Evolutionary conservation across 2,113 vertebrate genomes (phyloP).

Genomic region (Gracilinanus agilis): DNA sequence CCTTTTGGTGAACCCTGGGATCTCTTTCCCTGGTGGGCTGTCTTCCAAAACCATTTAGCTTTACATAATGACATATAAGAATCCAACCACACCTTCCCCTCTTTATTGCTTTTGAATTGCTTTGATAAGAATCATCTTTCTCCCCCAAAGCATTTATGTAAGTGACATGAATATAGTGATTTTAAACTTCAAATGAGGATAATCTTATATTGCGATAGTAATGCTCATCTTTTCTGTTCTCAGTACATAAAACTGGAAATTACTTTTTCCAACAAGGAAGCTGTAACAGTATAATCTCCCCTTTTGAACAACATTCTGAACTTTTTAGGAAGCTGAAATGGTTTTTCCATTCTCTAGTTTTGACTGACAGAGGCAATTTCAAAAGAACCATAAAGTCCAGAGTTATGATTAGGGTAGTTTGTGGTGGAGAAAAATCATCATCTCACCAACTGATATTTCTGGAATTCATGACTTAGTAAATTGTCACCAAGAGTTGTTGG

Average conservation of each 20-base stretch:
- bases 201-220: neutral
- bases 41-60: neutral
- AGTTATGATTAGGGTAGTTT: neutral
- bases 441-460: neutral
- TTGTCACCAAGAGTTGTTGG: neutral
- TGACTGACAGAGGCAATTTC: neutral
- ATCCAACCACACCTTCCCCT: neutral
- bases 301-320: neutral
- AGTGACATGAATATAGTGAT: neutral
- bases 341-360: neutral
- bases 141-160: neutral
- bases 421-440: neutral
- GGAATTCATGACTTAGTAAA: neutral
- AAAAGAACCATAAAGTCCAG: neutral
- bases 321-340: neutral
- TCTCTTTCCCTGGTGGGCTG: neutral
- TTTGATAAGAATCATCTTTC: neutral
- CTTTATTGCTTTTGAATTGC: neutral
- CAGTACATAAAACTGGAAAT: neutral
- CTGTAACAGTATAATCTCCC: neutral
- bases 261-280: neutral
- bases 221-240: neutral
- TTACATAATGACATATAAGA: neutral
- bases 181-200: conserved; percentile 6
- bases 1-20: neutral